Percentiles rank a stretch among this genome's conserved stretches.
Conservation (phyloP, 2,797 vertebrate species). For the Lacerta viridis region DNA sequence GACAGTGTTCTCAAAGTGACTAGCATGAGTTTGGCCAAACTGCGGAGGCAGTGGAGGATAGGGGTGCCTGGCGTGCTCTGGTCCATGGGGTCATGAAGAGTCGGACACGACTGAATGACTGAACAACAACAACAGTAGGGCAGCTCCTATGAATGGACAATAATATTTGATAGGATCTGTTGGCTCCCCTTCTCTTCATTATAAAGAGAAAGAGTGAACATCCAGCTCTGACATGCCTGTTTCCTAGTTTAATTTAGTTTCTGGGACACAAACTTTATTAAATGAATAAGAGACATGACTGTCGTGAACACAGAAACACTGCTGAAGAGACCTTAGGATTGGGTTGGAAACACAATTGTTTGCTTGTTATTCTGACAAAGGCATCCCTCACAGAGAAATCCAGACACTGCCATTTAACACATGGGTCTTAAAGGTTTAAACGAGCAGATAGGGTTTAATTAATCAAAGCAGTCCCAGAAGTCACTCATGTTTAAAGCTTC, state of each 20-base stretch:
- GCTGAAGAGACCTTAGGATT: constrained; percentile 52
- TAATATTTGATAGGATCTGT: constrained; percentile 16
- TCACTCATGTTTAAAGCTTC: constrained; percentile 73
- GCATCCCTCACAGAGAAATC: background rate
- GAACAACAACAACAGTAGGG: too few relatives aligned
- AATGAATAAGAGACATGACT: constrained; percentile 67
- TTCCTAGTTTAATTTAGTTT: constrained; percentile 68
- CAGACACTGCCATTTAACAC: background rate
- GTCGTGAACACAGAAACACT: constrained; percentile 64
- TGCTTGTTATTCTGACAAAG: too few relatives aligned
- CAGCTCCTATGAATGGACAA: too few relatives aligned
- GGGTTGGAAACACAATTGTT: background rate
- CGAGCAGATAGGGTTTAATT: constrained; percentile 74
- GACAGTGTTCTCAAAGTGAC: too few relatives aligned
- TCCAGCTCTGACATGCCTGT: constrained; percentile 61
- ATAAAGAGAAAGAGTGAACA: constrained; percentile 60
- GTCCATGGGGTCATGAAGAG: too few relatives aligned
- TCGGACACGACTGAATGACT: too few relatives aligned
- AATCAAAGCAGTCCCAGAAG: constrained; percentile 70
- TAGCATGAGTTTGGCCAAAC: too few relatives aligned
- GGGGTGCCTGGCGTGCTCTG: too few relatives aligned
- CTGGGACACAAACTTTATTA: constrained; percentile 62
- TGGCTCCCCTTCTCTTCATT: constrained; percentile 62
- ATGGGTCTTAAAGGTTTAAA: constrained; percentile 66
- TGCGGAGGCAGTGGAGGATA: too few relatives aligned